Percentiles rank a stretch among this genome's conserved stretches.
These are phyloP conservation scores for Malthinus seriepunctatus DNA, from an alignment of 2,888 invertebrate genomes.

Conservation along the genomic window DNA sequence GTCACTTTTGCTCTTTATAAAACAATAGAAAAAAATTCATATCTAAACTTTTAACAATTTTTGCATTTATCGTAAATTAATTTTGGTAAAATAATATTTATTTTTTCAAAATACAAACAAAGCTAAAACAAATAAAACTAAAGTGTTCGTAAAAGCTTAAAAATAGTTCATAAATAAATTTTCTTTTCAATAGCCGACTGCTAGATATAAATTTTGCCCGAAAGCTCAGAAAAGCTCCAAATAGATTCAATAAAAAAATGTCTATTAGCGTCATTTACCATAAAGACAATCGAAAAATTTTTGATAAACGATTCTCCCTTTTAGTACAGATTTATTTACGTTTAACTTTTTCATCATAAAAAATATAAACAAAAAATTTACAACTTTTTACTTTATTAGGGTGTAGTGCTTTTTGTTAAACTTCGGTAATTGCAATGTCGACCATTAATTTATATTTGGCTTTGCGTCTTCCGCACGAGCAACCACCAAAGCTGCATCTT, in stretches of 20 bases:
- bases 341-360: background rate
- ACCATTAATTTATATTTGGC: conserved; percentile 35
- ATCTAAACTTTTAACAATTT: too few species aligned
- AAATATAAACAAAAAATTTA: background rate
- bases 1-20: too few species aligned
- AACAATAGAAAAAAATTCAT: too few species aligned
- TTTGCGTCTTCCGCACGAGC: conserved; percentile 44
- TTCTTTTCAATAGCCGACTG: background rate
- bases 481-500: conserved; percentile 39
- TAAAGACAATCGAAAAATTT: background rate
- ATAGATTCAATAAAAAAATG: conserved; percentile 1
- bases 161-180: too few species aligned
- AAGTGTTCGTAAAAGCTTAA: too few species aligned
- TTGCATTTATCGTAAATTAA: too few species aligned
- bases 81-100: too few species aligned
- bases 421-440: conserved; percentile 8
- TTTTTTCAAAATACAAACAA: too few species aligned
- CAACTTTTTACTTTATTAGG: background rate
- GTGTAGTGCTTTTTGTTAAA: conserved; percentile 2
- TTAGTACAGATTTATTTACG: background rate
- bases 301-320: background rate
- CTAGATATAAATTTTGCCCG: background rate
- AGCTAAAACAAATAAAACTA: too few species aligned
- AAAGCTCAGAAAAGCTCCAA: background rate
- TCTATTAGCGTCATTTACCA: conserved; percentile 4